Percentiles rank a stretch among this genome's conserved stretches.
These are phyloP conservation scores for Actinostola sp. DNA, from an alignment of 92 coral and sea anemone species.

Conservation along the genomic window DNA sequence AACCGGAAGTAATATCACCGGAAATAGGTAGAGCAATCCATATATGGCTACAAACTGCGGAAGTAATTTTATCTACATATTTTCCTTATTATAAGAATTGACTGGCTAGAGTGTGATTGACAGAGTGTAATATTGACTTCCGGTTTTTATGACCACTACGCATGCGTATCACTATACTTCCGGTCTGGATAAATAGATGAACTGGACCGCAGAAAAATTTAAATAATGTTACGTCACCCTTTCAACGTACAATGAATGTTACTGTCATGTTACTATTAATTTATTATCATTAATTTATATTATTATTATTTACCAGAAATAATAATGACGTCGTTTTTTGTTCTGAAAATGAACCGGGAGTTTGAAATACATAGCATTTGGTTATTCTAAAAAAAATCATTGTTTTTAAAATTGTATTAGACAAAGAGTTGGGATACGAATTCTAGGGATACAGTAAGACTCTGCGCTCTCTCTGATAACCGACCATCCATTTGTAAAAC, in stretches of 20 bases:
- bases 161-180: slow-evolving; percentile 3
- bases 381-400: neutral
- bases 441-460: neutral
- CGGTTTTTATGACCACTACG: slow-evolving; percentile 3
- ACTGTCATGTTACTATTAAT: slow-evolving; percentile 1
- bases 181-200: slow-evolving; percentile 2
- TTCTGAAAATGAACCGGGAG: neutral
- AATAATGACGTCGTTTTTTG: neutral
- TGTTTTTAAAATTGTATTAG: neutral
- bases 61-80: no score
- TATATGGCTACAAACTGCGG: no score
- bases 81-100: no score
- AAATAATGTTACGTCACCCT: neutral
- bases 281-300: neutral
- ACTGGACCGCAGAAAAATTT: neutral
- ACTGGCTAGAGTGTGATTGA: no score
- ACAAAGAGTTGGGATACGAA: neutral
- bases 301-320: slow-evolving; percentile 1
- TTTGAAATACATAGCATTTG: slow-evolving; percentile 9
- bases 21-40: no score
- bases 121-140: no score
- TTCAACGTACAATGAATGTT: slow-evolving; percentile 5
- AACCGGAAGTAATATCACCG: no score
- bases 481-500: no score
- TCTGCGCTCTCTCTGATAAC: no score